Evolutionary conservation across 2,888 invertebrate genomes (phyloP), one percentile per base, ranked within the genome.

Genomic region (Venustoraphidia nigricollis): DNA sequence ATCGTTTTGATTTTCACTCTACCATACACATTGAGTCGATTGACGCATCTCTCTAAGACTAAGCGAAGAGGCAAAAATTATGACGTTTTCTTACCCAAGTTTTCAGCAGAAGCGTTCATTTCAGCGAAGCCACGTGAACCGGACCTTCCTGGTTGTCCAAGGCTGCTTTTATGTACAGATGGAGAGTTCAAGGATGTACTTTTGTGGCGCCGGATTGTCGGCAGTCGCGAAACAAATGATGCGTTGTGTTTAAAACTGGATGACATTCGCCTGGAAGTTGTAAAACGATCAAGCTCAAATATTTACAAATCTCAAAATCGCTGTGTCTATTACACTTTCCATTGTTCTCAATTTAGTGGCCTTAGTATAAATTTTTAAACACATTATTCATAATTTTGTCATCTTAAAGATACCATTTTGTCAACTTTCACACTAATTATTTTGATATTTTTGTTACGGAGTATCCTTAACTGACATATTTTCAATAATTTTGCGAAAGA

Each of bases 181-280:
- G 85, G 83, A 51, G 83, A 80, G 66, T 86, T 85, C 60, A 84
- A 74, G 52, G 83, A 80, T 57, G 82, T 79, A 64, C 82, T 83
- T 66, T 85, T 84, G 71, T 84, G 82, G 40, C 88, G 77, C 52
- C 88, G 78, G 66, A 89, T 88, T 54, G 88, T 89, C 59, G 91
- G 90, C 68, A 91, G 76, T 58, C 91, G 80, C 62, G 90, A 88
- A 66, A 91, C 90, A 72, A 92, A 92, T 49, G 91, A 91, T 58
- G 90, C 84, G 71, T 91, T 91, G 76, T 89, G 88, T 76, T 91
- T 90, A 77, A 89, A 91, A 68, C 88, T 88, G 71, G 74, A 77
- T 63, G 83, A 81, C 67, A 80, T 79, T 62, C 82, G 77, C 70
- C 82, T 83, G 72, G 59, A 64, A 59, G 51, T 50, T 45, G 49